Percentiles rank a stretch among this genome's conserved stretches.
Conservation (phyloP, 2,797 vertebrate species). For the Xenops minutus region DNA sequence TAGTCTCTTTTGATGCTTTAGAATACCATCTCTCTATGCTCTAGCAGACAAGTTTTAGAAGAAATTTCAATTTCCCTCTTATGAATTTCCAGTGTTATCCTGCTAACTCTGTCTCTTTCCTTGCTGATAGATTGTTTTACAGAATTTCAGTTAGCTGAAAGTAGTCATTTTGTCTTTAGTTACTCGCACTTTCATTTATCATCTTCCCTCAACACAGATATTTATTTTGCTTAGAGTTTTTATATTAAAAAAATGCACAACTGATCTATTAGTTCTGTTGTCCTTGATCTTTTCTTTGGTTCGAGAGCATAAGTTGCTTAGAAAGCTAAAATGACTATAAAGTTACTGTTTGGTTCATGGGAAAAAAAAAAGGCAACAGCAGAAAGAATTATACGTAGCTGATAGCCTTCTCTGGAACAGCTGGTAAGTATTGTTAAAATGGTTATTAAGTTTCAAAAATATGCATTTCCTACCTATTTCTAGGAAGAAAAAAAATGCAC, state of each 20-base stretch:
- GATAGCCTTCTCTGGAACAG: neutral
- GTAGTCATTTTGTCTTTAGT: neutral
- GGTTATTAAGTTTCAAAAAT: neutral
- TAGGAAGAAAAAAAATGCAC: neutral
- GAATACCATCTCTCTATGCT: neutral
- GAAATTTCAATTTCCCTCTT: neutral
- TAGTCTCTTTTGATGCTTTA: neutral
- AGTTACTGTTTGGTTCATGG: neutral
- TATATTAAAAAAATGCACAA: accelerated
- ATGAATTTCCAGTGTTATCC: neutral
- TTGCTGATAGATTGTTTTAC: neutral
- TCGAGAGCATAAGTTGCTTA: neutral
- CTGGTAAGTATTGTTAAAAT: neutral
- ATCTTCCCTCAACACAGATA: neutral
- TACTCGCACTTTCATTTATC: neutral
- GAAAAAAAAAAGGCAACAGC: neutral
- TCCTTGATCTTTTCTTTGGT: neutral
- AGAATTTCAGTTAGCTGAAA: neutral
- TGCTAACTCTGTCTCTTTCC: neutral
- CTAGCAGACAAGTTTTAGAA: neutral
- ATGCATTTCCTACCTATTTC: neutral
- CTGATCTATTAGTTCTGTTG: neutral
- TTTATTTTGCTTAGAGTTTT: neutral
- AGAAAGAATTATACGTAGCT: neutral
- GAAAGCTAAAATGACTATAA: neutral